Base-by-base conservation (phyloP, 2,888 invertebrate genomes). In the Litoditis marina region DNA sequence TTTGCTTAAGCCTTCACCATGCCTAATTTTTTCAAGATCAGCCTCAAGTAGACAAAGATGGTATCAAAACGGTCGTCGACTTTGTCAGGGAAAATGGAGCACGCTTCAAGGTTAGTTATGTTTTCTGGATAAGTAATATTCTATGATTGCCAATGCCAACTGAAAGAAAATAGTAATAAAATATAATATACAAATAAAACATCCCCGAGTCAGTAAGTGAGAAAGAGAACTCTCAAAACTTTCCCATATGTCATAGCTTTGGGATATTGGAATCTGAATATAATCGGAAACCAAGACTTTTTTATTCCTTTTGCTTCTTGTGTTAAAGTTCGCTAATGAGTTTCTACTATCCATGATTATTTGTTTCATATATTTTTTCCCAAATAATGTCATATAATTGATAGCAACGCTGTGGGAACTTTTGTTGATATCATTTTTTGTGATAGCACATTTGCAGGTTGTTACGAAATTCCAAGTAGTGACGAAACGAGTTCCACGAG, bases 401-500 rank as follows among this genome's bases (percentile, higher is more conserved):
- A n/a, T n/a, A n/a, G n/a, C n/a, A n/a, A n/a, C n/a, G n/a, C n/a
- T n/a, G n/a, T n/a, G n/a, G n/a, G n/a, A n/a, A n/a, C 16, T 34
- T 46, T 13, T 13, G 13, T 13, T 49, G 13, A 5, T 39, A 52
- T 28, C 13, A 19, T 4, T 8, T 36, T 34, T 19, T 32, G 6
- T 16, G n/a, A 51, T 50, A 19, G 13, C 4, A 32, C n/a, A 31
- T n/a, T 58, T 72, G 30, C 44, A 86, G 86, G 79, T 85, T 30
- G 82, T 85, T 7, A 85, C 86, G 58, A 92, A 92, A 2, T 98
- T 92, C 84, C 76, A 87, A 85, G 79, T 85, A 30, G 82, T 85
- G 32, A 84, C 85, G 76, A 89, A 92, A 75, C 88, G 90, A 68
- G 86, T 87, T 36, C 85, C 87, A 22, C 85, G 94, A 86, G 89